Conservation (phyloP, 2,797 vertebrate genomes). For the Echeneis naucrates region DNA sequence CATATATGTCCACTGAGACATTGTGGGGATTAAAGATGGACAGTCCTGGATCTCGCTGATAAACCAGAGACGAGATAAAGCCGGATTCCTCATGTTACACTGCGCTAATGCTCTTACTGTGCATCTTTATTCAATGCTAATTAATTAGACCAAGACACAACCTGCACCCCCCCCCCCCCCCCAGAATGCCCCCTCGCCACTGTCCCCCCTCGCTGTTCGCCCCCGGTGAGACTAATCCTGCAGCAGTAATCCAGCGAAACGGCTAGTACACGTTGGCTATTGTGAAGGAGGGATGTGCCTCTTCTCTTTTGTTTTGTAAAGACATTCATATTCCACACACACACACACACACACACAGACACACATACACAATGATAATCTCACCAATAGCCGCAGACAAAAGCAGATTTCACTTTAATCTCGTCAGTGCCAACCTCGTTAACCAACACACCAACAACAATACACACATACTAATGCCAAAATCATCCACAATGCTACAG, state of each 20-base stretch:
- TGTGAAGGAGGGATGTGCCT: constrained; percentile 42
- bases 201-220: too few species aligned
- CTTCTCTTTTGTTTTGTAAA: constrained; percentile 60
- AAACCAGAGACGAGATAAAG: constrained; percentile 64
- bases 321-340: constrained; percentile 58
- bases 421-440: constrained; percentile 42
- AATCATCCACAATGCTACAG: constrained; percentile 25
- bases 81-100: constrained; percentile 48
- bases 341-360: constrained; percentile 38
- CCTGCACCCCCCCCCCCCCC: neutral
- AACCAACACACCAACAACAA: constrained; percentile 9
- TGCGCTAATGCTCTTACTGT: constrained; percentile 71
- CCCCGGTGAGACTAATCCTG: too few species aligned
- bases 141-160: constrained; percentile 73
- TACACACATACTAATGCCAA: constrained; percentile 1
- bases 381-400: constrained; percentile 55
- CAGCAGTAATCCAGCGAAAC: constrained; percentile 61
- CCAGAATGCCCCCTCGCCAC: neutral
- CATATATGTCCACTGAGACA: too few species aligned
- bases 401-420: constrained; percentile 55
- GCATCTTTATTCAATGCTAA: constrained; percentile 76
- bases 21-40: constrained; percentile 54
- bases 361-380: constrained; percentile 56
- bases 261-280: constrained; percentile 37
- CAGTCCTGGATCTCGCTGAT: constrained; percentile 81